Conservation (phyloP, 2,113 vertebrate species). For the Semnornis frantzii region DNA sequence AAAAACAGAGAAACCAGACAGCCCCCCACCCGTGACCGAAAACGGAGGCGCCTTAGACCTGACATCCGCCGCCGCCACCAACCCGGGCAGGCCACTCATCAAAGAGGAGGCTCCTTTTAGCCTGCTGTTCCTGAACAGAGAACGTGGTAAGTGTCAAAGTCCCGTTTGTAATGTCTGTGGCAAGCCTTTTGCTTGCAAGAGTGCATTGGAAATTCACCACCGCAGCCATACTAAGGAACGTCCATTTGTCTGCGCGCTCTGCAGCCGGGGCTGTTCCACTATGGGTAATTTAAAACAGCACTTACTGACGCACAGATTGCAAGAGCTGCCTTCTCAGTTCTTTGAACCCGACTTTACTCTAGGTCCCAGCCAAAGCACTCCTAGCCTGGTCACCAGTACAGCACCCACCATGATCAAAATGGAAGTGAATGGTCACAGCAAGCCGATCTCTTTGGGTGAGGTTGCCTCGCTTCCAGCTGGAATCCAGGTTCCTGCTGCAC, state of each 20-base stretch:
- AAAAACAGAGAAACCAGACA: constrained; percentile 96
- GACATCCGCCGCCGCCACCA: constrained; percentile 80
- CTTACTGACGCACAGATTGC: constrained; percentile 83
- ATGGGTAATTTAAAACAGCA: constrained; percentile 88
- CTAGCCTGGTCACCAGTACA: constrained; percentile 88
- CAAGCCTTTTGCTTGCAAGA: constrained; percentile 85
- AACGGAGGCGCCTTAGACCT: constrained; percentile 93
- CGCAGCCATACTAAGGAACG: constrained; percentile 87
- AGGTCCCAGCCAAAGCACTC: constrained; percentile 88
- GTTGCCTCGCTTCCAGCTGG: constrained; percentile 86
- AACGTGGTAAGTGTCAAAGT: constrained; percentile 89
- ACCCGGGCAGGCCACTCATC: constrained; percentile 84
- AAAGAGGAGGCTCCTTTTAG: constrained; percentile 97
- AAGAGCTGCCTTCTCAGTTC: constrained; percentile 82
- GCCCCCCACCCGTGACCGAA: constrained; percentile 83
- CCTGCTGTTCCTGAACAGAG: constrained; percentile 96
- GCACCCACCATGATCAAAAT: constrained; percentile 94
- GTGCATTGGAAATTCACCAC: constrained; percentile 80
- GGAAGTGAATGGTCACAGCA: constrained; percentile 97
- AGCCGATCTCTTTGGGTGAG: constrained; percentile 87
- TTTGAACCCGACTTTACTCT: constrained; percentile 82
- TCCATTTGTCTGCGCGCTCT: constrained; percentile 81
- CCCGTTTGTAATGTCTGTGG: constrained; percentile 81
- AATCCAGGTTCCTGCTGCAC: constrained; percentile 87
- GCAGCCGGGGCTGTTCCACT: constrained; percentile 85